These are phyloP conservation scores for Invenusta paracnida DNA, from an alignment of 2,888 invertebrate genomes.

Conservation along the genomic window DNA sequence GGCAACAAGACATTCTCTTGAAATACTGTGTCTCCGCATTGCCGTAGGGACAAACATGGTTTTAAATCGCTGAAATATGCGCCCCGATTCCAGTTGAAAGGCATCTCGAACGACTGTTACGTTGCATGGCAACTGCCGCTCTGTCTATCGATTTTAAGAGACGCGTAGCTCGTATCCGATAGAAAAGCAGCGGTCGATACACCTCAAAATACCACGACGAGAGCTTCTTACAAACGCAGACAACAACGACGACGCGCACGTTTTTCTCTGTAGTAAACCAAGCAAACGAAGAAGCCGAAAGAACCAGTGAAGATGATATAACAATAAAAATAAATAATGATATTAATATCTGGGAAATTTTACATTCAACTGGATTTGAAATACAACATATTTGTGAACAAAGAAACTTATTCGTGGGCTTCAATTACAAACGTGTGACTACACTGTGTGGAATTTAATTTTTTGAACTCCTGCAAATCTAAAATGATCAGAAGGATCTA, in stretches of 20 bases:
- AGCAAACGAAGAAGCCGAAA: no score
- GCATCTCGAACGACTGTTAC: slow-evolving; percentile 23
- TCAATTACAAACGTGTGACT: no score
- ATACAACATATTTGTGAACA: no score
- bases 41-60: not conserved
- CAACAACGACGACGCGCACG: not conserved
- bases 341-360: no score
- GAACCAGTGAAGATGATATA: not conserved
- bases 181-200: slow-evolving; percentile 18
- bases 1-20: not conserved
- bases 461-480: no score
- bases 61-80: slow-evolving; percentile 22
- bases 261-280: not conserved
- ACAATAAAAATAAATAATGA: no score
- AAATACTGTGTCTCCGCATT: not conserved
- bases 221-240: no score
- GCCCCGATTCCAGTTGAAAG: not conserved
- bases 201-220: not conserved
- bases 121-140: slow-evolving; percentile 23
- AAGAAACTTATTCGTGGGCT: no score
- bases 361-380: no score
- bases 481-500: no score
- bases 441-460: no score
- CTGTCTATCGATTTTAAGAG: slow-evolving; percentile 12
- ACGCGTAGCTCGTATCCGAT: slow-evolving; percentile 29